Base-by-base conservation (phyloP, 2,113 vertebrate genomes). In the Anarrhichthys ocellatus region DNA sequence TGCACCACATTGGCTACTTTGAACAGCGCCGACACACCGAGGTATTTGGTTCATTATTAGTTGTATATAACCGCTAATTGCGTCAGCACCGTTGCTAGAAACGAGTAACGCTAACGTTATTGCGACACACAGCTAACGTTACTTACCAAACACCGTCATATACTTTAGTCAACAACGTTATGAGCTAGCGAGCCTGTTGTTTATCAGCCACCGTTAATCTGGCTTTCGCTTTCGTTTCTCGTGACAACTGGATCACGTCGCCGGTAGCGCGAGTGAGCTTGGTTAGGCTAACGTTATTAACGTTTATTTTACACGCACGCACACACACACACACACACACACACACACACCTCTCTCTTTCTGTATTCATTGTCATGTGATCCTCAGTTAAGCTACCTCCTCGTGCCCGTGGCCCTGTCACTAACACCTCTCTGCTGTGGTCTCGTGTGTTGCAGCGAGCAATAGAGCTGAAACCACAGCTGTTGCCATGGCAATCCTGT, bases 401-500 rank as follows among this genome's bases (percentile, higher is more conserved):
- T 38, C 3, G 38, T 1, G 3, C 6, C 14, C 36, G 0, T 0
- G 24, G 29, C 52, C 22, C 29, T 10, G 0, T 34, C 62, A 54
- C 2, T 76, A 46, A 67, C 71, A 32, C n/a, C 9, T 80, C 58
- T n/a, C 29, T 61, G 6, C 11, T 8, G 0, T 24, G 67, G 11
- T 61, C 17, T 64, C 2, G 36, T 75, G 44, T 70, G 29, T 61
- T 76, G 38, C 81, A 85, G 78, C 36, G 10, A 61, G 22, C n/a
- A 42, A 32, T 17, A n/a, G 34, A 85, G 80, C 56, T 27, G 65
- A 83, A 32, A 58, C 18, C 36, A 64, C 78, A 76, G 61, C 85
- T 81, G 89, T 91, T 94, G 92, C 87, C 93, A 99, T 99, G 98
- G 98, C 98, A 66, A 99, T 99, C 95, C 96, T 99, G 32, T 99